These are phyloP conservation scores for Enteromius unitaeniatus DNA, from an alignment of 2,797 vertebrate genomes.

Conservation along the genomic window DNA sequence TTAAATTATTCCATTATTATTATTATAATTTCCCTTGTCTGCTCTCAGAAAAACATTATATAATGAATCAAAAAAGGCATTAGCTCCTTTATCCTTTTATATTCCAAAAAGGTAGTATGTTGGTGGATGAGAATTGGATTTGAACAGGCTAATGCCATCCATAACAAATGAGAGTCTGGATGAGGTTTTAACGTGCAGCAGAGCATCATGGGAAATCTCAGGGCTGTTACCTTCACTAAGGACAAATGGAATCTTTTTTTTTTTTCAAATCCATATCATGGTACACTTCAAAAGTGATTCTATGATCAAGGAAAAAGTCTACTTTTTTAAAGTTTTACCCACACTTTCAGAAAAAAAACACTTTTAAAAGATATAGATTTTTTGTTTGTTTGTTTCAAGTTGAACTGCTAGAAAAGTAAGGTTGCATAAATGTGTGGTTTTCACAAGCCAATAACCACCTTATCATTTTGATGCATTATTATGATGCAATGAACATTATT, in stretches of 20 bases:
- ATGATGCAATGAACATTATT: not conserved
- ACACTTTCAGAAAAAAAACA: not conserved
- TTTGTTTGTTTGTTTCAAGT: too few species aligned
- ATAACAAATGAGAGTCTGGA: constrained; percentile 62
- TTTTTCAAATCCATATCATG: not conserved
- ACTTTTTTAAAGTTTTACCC: not conserved
- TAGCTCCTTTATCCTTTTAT: constrained; percentile 69
- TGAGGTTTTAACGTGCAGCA: constrained; percentile 45
- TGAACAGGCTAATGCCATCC: constrained; percentile 65
- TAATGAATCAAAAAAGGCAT: constrained; percentile 75
- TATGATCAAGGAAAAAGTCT: not conserved
- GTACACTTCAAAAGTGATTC: not conserved
- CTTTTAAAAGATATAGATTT: not conserved
- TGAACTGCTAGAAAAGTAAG: not conserved
- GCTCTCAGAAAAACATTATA: constrained; percentile 68
- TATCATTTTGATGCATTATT: not conserved
- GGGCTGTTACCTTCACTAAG: constrained; percentile 18
- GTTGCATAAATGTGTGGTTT: not conserved
- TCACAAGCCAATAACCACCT: not conserved
- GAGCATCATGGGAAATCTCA: constrained; percentile 41
- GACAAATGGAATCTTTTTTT: not conserved
- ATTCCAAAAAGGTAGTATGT: constrained; percentile 66
- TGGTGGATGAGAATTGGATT: constrained; percentile 74
- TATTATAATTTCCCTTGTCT: constrained; percentile 72
- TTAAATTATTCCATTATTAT: constrained; percentile 80